Conservation (phyloP, 1,140 invertebrate genomes). For the Polyergus mexicanus region DNA sequence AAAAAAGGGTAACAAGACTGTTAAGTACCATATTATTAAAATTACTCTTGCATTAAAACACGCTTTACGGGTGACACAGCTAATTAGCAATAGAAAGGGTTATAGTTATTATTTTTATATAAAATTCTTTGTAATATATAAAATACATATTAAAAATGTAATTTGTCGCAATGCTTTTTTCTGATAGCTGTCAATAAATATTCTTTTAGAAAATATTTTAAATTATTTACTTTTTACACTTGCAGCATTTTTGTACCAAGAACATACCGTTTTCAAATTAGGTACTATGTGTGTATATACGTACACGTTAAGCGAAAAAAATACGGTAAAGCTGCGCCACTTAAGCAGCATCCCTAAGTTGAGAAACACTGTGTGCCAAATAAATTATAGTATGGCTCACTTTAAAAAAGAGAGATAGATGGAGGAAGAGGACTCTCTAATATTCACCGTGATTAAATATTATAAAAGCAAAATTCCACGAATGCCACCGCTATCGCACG, state of each 20-base stretch:
- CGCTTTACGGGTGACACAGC: background rate
- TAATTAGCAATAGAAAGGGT: background rate
- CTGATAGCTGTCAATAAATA: background rate
- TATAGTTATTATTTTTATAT: background rate
- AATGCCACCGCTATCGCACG: conserved; percentile 75
- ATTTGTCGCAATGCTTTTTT: background rate
- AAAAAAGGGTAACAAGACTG: background rate
- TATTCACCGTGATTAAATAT: conserved; percentile 82
- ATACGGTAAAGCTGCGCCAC: background rate
- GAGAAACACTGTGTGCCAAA: conserved; percentile 57
- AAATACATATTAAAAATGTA: background rate
- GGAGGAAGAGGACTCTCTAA: conserved; percentile 57
- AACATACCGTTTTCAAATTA: conserved; percentile 1
- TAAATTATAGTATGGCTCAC: conserved; percentile 66
- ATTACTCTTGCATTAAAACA: conserved; percentile 16
- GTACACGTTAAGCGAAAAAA: background rate
- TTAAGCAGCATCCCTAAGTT: conserved; percentile 42
- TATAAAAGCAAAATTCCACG: conserved; percentile 80
- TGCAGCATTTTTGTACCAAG: background rate
- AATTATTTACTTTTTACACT: background rate
- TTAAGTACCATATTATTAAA: conserved; percentile 21
- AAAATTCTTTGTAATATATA: background rate
- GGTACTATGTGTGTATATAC: background rate
- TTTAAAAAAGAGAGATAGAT: background rate
- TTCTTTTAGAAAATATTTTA: background rate